Base-by-base conservation (phyloP, 2,888 invertebrate species). In the Cosmia pyralina region DNA sequence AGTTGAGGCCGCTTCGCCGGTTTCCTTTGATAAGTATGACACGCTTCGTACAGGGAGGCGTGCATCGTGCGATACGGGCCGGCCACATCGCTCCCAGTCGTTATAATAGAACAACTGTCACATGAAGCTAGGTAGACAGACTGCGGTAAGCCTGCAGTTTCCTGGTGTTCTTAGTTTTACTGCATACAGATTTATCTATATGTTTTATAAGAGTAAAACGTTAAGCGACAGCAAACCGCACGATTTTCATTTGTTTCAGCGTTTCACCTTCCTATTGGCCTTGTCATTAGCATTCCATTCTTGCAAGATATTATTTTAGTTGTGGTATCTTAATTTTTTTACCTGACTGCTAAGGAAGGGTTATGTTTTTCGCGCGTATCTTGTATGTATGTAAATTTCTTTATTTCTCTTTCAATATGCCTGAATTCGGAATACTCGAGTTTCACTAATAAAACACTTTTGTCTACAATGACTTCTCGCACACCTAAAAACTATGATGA, bases 51-150 rank as follows among this genome's bases (percentile, higher is more conserved):
- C 1, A 53, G 11, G 41, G 19, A 48, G 53, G 19, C 53, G 22
- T 53, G 52, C 17, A 34, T 72, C 53, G 48, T 44, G 13, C 22
- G 59, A 38, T 55, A 72, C 22, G 41, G 41, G 15, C 53, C 22
- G n/a, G 22, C 64, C 59, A 38, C 78, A 60, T 55, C 53, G 48
- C 44, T 64, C 7, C 34, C 15, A 50, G 34, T 72, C 34, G 22
- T 78, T 59, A 53, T 59, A 71, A 53, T 50, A 53, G 34, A 64
- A 64, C 63, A 44, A 78, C 78, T 78, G 63, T 59, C 78, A 64
- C 22, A 59, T 22, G 17, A 78, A 57, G 53, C 50, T 15, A n/a
- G 19, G 22, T 34, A 50, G 48, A 4, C 34, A 50, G 59, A 6
- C 44, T 69, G 50, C 46, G 62, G 62, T 50, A 41, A 53, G 57